Percentiles rank a stretch among this genome's conserved stretches.
phyloP scores from a whole-genome alignment of 1,140 invertebrate genomes.

The Coboldia fuscipes region DNA sequence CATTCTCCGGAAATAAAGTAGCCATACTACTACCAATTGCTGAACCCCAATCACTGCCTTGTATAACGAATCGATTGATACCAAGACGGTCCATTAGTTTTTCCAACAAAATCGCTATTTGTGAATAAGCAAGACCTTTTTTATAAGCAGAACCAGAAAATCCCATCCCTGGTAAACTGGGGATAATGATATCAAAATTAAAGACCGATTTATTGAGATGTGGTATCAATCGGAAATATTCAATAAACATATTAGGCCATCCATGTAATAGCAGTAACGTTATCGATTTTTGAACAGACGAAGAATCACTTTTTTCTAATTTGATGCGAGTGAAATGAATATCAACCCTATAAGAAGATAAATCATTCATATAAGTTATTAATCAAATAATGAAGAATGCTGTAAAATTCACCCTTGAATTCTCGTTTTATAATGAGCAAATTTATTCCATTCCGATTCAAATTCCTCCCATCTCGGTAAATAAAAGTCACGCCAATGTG shows the following conservation, averaged over 20 bases:
- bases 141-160: conserved; percentile 47
- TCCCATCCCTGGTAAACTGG: conserved; percentile 69
- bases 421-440: conserved; percentile 51
- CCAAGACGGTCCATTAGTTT: conserved; percentile 68
- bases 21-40: conserved; percentile 35
- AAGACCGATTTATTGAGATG: conserved; percentile 29
- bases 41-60: conserved; percentile 67
- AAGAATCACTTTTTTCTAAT: conserved; percentile 33
- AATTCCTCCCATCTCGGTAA: conserved; percentile 41
- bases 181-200: too few relatives aligned
- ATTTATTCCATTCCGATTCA: conserved; percentile 42
- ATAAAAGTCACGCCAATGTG: conserved; percentile 52
- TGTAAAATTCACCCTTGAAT: conserved; percentile 30
- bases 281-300: too few relatives aligned
- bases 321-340: conserved; percentile 49
- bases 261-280: conserved; percentile 63
- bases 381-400: neutral
- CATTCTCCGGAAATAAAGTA: conserved; percentile 42
- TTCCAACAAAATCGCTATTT: conserved; percentile 52
- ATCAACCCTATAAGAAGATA: conserved; percentile 34
- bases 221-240: conserved; percentile 66
- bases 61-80: conserved; percentile 50
- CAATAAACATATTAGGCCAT: conserved; percentile 78
- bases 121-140: conserved; percentile 33
- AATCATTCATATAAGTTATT: neutral